Evolutionary conservation across 1,140 invertebrate species (phyloP), one percentile per base, ranked within the genome.

Genomic region (Plectus sambesii): DNA sequence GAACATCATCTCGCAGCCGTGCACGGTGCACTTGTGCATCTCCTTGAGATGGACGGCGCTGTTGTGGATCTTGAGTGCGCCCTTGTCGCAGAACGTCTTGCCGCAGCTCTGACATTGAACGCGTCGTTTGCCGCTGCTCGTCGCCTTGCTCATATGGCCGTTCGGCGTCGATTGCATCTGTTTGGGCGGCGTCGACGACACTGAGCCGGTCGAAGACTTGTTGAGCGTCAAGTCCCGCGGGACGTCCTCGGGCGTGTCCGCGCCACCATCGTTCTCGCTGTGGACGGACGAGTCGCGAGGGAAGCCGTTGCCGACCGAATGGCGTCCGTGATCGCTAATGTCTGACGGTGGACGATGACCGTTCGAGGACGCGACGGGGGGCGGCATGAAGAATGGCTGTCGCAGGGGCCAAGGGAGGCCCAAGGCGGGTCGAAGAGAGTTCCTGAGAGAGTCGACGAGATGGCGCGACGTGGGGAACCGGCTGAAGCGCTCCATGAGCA

Each of bases 31-130:
- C 70, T 89, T 90, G 71, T 99, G 93, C 92, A 98, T 98, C 75
- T 99, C 94, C 17, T 87, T 79, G 47, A 98, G 70, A 72, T 99
- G 94, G 4, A 99, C 94, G 0, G 94, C 93, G 38, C 89, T 96
- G 68, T 96, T 98, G 69, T 99, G 94, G 20, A 99, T 99, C 73
- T 99, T 99, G 1, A 99, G 75, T 0, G 94, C 94, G 43, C 90
- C 90, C 75, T 98, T 99, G 75, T 99, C 94, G 76, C 94, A 99
- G 74, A 98, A 99, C 24, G 92, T 97, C 72, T 98, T 97, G 42
- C 94, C 75, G 68, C 94, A 98, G 26, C 92, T 88, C 62, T 92
- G 89, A 72, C 94, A 98, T 66, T 97, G 86, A 3, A 98, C 93
- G 51, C 94, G 78, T 58, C 56, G n/a, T 20, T 40, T 42, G 22